Conservation (phyloP, 2,797 vertebrate species). For the Eremophila alpestris region DNA sequence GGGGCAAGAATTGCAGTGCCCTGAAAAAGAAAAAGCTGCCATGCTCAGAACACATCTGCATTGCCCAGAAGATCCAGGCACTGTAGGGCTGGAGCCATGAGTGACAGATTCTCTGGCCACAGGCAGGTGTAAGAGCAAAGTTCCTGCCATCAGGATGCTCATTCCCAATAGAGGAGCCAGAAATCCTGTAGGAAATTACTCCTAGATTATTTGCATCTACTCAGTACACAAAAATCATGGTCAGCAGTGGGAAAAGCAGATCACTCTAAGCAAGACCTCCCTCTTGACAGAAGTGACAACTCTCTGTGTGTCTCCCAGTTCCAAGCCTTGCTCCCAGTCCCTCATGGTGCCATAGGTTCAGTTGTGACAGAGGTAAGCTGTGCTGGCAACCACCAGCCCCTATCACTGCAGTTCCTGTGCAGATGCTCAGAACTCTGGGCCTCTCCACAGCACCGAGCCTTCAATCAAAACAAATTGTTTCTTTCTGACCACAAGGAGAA, state of each 20-base stretch:
- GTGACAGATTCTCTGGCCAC: neutral
- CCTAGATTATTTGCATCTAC: neutral
- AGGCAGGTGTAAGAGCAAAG: neutral
- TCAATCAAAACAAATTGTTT: constrained; percentile 64
- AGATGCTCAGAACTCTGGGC: neutral
- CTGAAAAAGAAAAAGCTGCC: neutral
- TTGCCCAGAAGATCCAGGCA: neutral
- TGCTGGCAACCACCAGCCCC: neutral
- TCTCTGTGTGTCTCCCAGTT: neutral
- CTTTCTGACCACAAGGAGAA: constrained; percentile 53
- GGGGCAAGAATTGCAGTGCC: neutral
- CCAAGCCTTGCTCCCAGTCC: neutral
- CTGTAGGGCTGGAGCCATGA: neutral
- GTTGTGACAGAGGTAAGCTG: neutral
- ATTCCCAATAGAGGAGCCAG: neutral
- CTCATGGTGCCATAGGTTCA: accelerated
- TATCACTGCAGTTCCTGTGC: neutral
- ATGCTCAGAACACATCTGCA: neutral
- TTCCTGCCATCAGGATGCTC: neutral
- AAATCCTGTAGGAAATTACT: neutral
- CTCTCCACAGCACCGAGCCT: neutral
- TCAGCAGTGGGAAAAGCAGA: neutral
- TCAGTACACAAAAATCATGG: neutral
- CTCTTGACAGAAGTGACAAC: neutral
- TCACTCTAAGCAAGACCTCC: neutral